A percentile compares a stretch with the other conserved stretches of the same genome.
phyloP scores from a whole-genome alignment of 2,888 invertebrate genomes.

The Rhaphigaster nebulosa region DNA sequence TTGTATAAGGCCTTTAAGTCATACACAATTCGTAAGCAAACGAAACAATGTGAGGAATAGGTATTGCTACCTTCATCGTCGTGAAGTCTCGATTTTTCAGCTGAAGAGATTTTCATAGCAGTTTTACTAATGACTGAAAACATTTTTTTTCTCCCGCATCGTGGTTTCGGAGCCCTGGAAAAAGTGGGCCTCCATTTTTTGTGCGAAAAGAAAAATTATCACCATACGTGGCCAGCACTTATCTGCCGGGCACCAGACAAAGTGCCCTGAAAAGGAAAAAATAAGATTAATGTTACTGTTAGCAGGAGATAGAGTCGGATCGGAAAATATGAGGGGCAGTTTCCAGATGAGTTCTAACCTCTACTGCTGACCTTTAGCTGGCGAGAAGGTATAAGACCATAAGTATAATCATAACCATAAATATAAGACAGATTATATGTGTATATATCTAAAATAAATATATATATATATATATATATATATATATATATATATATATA shows the following conservation, averaged over 20 bases:
- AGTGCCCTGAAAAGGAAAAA: slow-evolving; percentile 13
- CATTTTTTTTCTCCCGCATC: not conserved
- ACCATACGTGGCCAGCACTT: slow-evolving; percentile 36
- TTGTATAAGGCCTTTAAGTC: too few relatives aligned
- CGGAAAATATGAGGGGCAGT: not conserved
- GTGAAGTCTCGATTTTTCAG: not conserved
- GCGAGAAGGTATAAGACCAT: too few relatives aligned
- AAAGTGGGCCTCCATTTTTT: slow-evolving; percentile 6
- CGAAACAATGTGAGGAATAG: not conserved
- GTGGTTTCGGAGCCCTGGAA: not conserved
- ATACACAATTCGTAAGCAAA: too few relatives aligned
- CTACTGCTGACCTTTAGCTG: not conserved
- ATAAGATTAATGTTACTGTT: slow-evolving; percentile 37
- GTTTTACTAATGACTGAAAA: slow-evolving; percentile 14
- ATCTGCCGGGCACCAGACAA: not conserved
- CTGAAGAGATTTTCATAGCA: not conserved
- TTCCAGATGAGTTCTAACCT: not conserved
- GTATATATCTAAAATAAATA: too few relatives aligned
- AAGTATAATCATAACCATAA: too few relatives aligned
- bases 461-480: too few relatives aligned
- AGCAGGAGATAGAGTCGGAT: slow-evolving; percentile 25
- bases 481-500: too few relatives aligned
- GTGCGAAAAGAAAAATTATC: slow-evolving; percentile 23
- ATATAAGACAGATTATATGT: too few relatives aligned
- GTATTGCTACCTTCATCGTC: not conserved